These are phyloP conservation scores for Drosophila ustulata DNA, from an alignment of 2,888 invertebrate species.

Conservation along the genomic window DNA sequence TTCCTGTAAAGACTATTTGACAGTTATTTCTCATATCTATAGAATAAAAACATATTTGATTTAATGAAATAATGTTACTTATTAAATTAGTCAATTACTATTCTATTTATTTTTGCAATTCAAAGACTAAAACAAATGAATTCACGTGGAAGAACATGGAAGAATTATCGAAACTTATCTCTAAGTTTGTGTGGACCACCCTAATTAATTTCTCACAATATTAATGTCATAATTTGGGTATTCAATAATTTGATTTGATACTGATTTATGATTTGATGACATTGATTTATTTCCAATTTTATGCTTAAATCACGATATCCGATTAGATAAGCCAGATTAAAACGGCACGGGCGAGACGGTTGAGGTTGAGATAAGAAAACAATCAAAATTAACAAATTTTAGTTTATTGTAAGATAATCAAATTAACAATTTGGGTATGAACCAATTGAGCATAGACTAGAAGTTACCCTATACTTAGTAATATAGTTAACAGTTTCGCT, in stretches of 20 bases:
- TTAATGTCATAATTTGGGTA: not conserved
- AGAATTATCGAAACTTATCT: not conserved
- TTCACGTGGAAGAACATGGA: not conserved
- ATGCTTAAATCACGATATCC: not conserved
- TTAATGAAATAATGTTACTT: too few relatives aligned
- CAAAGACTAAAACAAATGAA: not conserved
- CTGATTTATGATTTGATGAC: not conserved
- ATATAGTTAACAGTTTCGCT: not conserved
- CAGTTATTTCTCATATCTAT: too few relatives aligned
- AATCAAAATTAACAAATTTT: not conserved
- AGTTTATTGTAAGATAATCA: not conserved
- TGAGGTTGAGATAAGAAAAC: not conserved
- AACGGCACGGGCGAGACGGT: not conserved
- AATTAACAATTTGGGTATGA: not conserved
- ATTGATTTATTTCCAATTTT: conserved; percentile 8
- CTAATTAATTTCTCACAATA: not conserved
- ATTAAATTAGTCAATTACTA: too few relatives aligned
- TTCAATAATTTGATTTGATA: not conserved
- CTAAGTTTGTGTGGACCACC: not conserved
- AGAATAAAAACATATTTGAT: too few relatives aligned
- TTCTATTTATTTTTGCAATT: too few relatives aligned
- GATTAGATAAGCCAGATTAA: conserved; percentile 12
- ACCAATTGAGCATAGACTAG: not conserved
- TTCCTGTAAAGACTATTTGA: too few relatives aligned
- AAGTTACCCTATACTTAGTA: conserved; percentile 2